These are phyloP conservation scores for Leptinotarsa defecta DNA, from an alignment of 1,140 invertebrate species.

Conservation along the genomic window DNA sequence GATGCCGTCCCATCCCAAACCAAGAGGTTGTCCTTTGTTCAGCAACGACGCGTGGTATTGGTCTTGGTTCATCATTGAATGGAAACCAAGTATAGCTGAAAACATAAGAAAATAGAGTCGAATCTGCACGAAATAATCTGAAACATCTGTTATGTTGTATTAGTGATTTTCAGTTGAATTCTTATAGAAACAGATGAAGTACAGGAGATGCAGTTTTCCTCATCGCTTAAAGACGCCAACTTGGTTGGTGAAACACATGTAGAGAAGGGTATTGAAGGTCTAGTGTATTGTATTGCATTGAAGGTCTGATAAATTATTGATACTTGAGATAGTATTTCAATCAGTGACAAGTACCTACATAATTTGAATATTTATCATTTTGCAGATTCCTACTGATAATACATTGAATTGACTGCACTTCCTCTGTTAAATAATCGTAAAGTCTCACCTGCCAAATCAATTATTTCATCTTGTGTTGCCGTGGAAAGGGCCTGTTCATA, in stretches of 20 bases:
- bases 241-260: too few species aligned
- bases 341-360: too few species aligned
- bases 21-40: conserved; percentile 87
- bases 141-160: too few species aligned
- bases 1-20: conserved; percentile 88
- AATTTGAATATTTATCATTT: too few species aligned
- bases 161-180: too few species aligned
- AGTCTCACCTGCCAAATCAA: conserved; percentile 90
- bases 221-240: too few species aligned
- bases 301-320: too few species aligned
- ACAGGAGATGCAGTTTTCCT: not conserved
- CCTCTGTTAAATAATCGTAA: too few species aligned
- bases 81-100: conserved; percentile 96
- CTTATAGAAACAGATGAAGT: not conserved
- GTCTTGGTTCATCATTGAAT: conserved; percentile 99
- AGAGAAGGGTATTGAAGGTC: not conserved
- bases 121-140: not conserved
- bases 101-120: conserved; percentile 26
- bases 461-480: conserved; percentile 97
- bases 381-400: too few species aligned
- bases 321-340: too few species aligned
- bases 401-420: too few species aligned
- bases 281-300: too few species aligned
- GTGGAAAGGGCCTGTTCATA: conserved; percentile 89
- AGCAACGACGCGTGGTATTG: conserved; percentile 96